Base-by-base conservation (phyloP, 2,113 vertebrate genomes). In the Xenus cinereus region DNA sequence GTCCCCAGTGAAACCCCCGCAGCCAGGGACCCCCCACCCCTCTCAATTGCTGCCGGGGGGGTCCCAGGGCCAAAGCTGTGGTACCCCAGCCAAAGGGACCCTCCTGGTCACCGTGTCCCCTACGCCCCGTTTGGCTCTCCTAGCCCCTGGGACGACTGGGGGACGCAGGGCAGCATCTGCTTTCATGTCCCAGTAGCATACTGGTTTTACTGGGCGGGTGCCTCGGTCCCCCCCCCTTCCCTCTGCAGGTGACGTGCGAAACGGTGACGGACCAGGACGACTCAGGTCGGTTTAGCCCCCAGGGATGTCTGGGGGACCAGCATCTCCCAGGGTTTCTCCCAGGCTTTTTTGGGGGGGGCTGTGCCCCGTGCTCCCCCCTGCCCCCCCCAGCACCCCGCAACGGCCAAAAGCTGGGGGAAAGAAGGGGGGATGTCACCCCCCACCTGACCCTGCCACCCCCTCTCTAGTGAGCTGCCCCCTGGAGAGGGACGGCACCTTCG, bases 391-490 rank as follows among this genome's bases (percentile, higher is more conserved):
- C 60, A 56, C 6, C n/a, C 16, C 2, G 0, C 1, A 3, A 28
- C 3, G 28, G 43, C 63, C 53, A 56, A 73, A 91, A 60, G 4
- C 0, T 59, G 39, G 12, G 12, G 10, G 26, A 30, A 62, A 30
- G 54, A 6, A 4, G 43, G 17, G 4, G 15, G 7, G 46, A 10
- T 14, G 35, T 22, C 14, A 46, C 26, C 18, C 14, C 8, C 3
- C 7, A 0, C 22, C 41, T 84, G 82, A 71, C 39, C 32, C n/a
- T 68, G 27, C 14, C 66, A 27, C 41, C 62, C 83, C 12, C 2
- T n/a, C 37, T 32, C 12, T 22, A 98, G 98, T 98, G 84, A 91
- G 53, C 45, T 98, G 98, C n/a, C 15, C 22, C 9, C 64, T 97
- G 90, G 88, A 53, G 28, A 13, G 3, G 6, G 14, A 75, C 0